Conservation (phyloP, 2,113 vertebrate genomes). For the Hyla sarda region DNA sequence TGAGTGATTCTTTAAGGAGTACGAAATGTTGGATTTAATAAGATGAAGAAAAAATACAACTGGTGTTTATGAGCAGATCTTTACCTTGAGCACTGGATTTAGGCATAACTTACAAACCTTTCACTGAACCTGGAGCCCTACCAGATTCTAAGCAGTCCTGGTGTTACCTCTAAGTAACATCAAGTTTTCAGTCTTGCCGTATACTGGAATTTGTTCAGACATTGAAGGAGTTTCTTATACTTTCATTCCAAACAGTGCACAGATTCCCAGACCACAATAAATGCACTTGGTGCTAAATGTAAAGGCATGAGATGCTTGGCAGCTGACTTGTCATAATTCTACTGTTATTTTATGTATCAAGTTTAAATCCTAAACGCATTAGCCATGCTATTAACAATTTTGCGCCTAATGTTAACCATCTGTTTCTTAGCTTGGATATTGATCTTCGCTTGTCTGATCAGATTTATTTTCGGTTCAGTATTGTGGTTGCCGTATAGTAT, state of each 20-base stretch:
- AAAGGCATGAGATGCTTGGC: conserved; percentile 14
- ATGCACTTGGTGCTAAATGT: not conserved
- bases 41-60: too few species aligned
- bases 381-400: conserved; percentile 34
- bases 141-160: not conserved
- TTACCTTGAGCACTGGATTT: not conserved
- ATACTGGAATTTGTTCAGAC: conserved; percentile 4
- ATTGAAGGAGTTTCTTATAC: not conserved
- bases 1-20: too few species aligned
- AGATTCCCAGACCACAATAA: conserved; percentile 11
- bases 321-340: conserved; percentile 5
- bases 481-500: not conserved
- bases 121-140: not conserved
- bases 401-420: conserved; percentile 25
- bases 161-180: not conserved
- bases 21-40: too few species aligned
- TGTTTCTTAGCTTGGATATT: conserved; percentile 14
- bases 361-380: conserved; percentile 32
- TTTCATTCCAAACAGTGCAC: not conserved
- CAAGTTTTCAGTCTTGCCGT: not conserved
- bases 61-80: too few species aligned
- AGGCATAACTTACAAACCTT: not conserved
- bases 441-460: not conserved
- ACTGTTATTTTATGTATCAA: conserved; percentile 27
- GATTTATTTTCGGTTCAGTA: not conserved